Percentiles rank a stretch among this genome's conserved stretches.
phyloP scores from a whole-genome alignment of 2,888 invertebrate species.

The Neelides folsomi region DNA sequence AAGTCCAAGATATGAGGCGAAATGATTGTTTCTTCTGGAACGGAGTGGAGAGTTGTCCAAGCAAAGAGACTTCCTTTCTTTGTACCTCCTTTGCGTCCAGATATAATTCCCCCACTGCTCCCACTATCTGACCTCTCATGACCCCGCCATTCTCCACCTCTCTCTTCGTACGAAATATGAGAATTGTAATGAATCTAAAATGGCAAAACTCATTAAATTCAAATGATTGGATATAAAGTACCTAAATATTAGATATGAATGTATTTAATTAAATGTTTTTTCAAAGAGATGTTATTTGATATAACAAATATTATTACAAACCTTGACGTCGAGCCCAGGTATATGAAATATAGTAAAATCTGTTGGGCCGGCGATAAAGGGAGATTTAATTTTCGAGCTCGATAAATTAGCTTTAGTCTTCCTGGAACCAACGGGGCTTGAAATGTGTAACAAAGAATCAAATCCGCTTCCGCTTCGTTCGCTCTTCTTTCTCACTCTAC shows the following conservation, averaged over 20 bases:
- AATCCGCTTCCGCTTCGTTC: conserved; percentile 30
- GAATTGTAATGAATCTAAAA: conserved; percentile 64
- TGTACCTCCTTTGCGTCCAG: conserved; percentile 38
- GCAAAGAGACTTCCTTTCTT: conserved; percentile 84
- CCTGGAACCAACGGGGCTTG: conserved; percentile 24
- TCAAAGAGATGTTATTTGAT: too few species aligned
- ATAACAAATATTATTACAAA: conserved; percentile 36
- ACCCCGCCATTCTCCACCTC: conserved; percentile 32
- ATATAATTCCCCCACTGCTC: conserved; percentile 18
- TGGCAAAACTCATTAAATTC: too few species aligned
- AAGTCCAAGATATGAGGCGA: conserved; percentile 95
- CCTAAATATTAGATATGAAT: too few species aligned
- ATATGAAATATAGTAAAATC: conserved; percentile 81
- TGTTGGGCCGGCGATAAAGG: conserved; percentile 34
- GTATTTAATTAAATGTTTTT: too few species aligned
- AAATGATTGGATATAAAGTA: too few species aligned
- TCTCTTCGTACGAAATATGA: conserved; percentile 54
- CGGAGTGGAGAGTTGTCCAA: conserved; percentile 92
- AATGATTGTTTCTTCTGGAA: conserved; percentile 94
- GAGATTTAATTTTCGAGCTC: conserved; percentile 23
- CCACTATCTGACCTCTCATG: conserved; percentile 30
- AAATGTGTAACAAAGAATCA: conserved; percentile 27
- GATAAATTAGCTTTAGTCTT: conserved; percentile 20
- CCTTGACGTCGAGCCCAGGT: conserved; percentile 78
- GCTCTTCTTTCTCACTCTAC: conserved; percentile 21